These are phyloP conservation scores for Grammomys surdaster DNA, from an alignment of 2,113 vertebrate species.

Conservation along the genomic window DNA sequence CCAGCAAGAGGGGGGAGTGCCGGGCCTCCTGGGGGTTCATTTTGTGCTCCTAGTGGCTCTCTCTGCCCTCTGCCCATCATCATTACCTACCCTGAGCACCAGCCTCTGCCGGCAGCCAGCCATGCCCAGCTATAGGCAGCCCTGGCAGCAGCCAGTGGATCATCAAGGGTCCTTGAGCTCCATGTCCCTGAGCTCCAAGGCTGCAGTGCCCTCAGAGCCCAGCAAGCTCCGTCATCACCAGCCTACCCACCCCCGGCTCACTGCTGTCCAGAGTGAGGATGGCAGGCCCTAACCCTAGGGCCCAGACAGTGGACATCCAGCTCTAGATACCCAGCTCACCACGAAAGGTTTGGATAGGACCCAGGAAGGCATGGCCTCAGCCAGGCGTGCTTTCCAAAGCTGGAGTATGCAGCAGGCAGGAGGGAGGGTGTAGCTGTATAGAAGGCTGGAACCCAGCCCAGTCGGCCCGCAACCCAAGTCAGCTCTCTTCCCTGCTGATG, in stretches of 20 bases:
- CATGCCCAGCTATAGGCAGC: not conserved
- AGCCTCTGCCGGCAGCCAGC: not conserved
- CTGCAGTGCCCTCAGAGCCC: not conserved
- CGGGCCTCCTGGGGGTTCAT: accelerated
- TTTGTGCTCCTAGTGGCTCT: not conserved
- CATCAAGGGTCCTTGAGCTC: not conserved
- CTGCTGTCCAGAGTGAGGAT: not conserved
- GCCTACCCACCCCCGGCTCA: not conserved
- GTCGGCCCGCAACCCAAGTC: not conserved
- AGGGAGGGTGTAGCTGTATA: not conserved
- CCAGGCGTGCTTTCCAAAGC: not conserved
- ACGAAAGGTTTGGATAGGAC: not conserved
- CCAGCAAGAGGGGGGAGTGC: not conserved
- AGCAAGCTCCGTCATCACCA: accelerated
- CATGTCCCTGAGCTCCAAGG: not conserved
- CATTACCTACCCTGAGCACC: accelerated
- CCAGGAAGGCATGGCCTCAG: not conserved
- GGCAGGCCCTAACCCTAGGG: not conserved
- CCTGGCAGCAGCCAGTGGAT: not conserved
- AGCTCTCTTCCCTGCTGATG: not conserved
- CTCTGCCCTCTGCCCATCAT: not conserved
- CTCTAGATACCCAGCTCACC: not conserved
- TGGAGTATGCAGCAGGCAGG: not conserved
- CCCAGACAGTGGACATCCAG: not conserved
- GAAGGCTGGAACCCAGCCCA: not conserved